These are phyloP conservation scores for Hoplostethus mediterraneus DNA, from an alignment of 2,797 vertebrate species.

Conservation along the genomic window DNA sequence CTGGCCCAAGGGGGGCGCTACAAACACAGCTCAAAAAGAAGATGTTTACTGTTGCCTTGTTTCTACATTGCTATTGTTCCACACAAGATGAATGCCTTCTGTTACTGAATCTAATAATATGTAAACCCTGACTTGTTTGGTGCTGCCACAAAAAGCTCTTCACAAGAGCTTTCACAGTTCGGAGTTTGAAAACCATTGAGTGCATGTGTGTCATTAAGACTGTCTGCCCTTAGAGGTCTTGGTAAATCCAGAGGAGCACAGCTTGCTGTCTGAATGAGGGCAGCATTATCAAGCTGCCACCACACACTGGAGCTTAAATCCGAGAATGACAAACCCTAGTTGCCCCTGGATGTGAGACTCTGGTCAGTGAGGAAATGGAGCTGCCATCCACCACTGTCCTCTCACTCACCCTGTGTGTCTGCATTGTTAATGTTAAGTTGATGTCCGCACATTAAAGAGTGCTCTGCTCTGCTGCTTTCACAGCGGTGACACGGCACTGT, in stretches of 20 bases:
- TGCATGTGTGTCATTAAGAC: conserved; percentile 64
- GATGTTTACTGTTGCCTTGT: too few relatives aligned
- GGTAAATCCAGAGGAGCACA: conserved; percentile 65
- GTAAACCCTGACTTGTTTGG: neutral
- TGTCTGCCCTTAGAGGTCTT: conserved; percentile 42
- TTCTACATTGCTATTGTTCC: neutral
- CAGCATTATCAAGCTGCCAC: conserved; percentile 75
- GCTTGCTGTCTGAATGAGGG: conserved; percentile 60
- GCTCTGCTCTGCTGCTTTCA: conserved; percentile 17
- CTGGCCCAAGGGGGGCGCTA: too few relatives aligned
- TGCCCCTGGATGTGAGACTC: conserved; percentile 42
- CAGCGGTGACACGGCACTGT: conserved; percentile 16
- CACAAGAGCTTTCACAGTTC: conserved; percentile 65
- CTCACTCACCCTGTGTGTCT: conserved; percentile 55
- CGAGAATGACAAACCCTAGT: conserved; percentile 58
- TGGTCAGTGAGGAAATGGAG: conserved; percentile 57
- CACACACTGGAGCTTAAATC: conserved; percentile 64
- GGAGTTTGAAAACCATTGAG: conserved; percentile 41
- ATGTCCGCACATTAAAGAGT: conserved; percentile 34
- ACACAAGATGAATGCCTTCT: neutral
- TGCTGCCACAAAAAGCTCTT: conserved; percentile 26
- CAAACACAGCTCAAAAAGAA: too few relatives aligned
- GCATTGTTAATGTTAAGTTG: conserved; percentile 56
- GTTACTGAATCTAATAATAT: neutral
- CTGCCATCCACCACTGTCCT: conserved; percentile 55